A percentile compares a stretch with the other conserved stretches of the same genome.
Evolutionary conservation across 2,113 vertebrate species (phyloP).

Genomic region (Aptenodytes patagonicus): DNA sequence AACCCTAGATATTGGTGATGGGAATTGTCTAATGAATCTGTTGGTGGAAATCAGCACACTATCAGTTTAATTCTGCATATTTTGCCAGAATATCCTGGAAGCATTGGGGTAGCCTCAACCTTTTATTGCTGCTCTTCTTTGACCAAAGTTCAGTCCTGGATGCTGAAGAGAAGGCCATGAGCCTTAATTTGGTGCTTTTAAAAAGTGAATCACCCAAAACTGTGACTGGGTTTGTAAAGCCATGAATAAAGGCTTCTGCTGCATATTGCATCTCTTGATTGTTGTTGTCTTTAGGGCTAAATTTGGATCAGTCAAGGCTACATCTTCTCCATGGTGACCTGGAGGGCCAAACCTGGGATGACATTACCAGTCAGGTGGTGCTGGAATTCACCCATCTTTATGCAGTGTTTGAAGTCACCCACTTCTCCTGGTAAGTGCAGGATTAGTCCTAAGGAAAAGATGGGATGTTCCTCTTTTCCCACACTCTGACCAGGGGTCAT

Average conservation of each 20-base stretch:
- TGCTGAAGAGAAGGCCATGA: not conserved
- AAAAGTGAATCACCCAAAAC: not conserved
- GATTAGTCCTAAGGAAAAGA: not conserved
- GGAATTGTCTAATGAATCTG: not conserved
- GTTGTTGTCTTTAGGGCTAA: conserved; percentile 76
- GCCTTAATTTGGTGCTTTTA: not conserved
- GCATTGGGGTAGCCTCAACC: not conserved
- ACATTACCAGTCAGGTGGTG: conserved; percentile 86
- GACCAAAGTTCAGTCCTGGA: not conserved
- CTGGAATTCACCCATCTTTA: conserved; percentile 88
- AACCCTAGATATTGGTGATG: not conserved
- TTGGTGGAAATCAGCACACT: not conserved
- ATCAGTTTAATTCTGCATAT: not conserved
- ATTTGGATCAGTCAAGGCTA: conserved; percentile 79
- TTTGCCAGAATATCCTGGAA: not conserved
- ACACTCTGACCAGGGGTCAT: not conserved
- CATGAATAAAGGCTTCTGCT: not conserved
- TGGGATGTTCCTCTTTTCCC: not conserved
- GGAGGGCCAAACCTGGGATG: conserved; percentile 84
- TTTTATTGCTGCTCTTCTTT: not conserved
- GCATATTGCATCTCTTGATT: not conserved
- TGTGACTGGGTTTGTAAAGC: not conserved
- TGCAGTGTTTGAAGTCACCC: conserved; percentile 88
- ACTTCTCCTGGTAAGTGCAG: conserved; percentile 91
- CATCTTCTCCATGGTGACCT: conserved; percentile 86